Percentiles rank a stretch among this genome's conserved stretches.
phyloP scores from a whole-genome alignment of 1,140 invertebrate species.

The Arctopsyche grandis region DNA sequence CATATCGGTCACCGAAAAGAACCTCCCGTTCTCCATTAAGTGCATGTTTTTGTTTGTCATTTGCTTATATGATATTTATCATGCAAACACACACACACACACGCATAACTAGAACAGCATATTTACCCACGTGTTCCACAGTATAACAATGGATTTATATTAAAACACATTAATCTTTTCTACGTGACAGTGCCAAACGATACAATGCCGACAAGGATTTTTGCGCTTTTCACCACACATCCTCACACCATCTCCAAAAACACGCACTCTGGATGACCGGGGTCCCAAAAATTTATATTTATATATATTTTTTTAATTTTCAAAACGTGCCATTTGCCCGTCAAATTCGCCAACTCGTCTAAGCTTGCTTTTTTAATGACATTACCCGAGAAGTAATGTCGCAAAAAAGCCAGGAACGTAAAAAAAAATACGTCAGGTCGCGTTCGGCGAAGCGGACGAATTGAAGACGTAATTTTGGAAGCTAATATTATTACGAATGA shows the following conservation, averaged over 20 bases:
- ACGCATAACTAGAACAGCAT: not conserved
- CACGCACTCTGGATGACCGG: too few species aligned
- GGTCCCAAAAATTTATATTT: too few species aligned
- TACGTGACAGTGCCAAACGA: slow-evolving; percentile 11
- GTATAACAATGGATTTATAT: slow-evolving; percentile 26
- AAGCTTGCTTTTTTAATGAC: too few species aligned
- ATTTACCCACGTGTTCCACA: slow-evolving; percentile 6
- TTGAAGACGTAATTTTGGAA: slow-evolving; percentile 37
- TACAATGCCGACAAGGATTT: not conserved
- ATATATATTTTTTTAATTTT: too few species aligned
- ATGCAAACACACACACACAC: not conserved
- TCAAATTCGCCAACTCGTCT: too few species aligned
- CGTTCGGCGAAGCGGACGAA: not conserved
- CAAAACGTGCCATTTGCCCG: too few species aligned
- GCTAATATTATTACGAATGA: slow-evolving; percentile 32
- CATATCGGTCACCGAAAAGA: too few species aligned
- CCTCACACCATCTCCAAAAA: too few species aligned
- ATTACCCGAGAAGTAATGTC: too few species aligned
- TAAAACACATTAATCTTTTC: slow-evolving; percentile 31
- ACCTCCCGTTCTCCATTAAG: too few species aligned
- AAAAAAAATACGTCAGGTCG: slow-evolving; percentile 13
- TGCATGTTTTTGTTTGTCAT: too few species aligned
- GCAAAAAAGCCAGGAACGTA: not conserved
- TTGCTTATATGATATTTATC: not conserved
- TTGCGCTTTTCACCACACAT: not conserved